Conservation (phyloP, 2,888 invertebrate genomes). For the Zaprionus obscuricornis region DNA sequence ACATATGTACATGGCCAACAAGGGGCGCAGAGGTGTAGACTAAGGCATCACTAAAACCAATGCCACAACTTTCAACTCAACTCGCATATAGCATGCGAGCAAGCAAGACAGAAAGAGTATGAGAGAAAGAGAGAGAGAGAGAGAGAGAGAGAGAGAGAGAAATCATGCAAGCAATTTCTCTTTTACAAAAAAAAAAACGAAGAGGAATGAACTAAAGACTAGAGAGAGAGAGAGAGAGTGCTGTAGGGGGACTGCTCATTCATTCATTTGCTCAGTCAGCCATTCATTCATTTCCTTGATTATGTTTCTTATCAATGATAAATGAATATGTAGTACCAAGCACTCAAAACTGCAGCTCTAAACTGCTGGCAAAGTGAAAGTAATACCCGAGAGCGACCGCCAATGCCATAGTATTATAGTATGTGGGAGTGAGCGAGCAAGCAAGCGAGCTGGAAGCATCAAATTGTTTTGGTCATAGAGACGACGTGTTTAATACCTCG, state of each 20-base stretch:
- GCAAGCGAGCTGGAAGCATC: too few species aligned
- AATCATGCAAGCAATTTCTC: conserved; percentile 7
- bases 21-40: too few species aligned
- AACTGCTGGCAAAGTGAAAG: conserved; percentile 70
- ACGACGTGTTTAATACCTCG: too few species aligned
- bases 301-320: conserved; percentile 76
- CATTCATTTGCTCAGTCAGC: conserved; percentile 75
- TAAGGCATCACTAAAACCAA: too few species aligned
- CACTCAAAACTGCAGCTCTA: conserved; percentile 59
- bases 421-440: too few species aligned
- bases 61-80: too few species aligned
- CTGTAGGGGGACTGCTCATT: conserved; percentile 49
- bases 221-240: conserved; percentile 13
- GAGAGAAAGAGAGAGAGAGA: neutral
- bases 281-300: conserved; percentile 77
- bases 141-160: neutral
- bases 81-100: too few species aligned
- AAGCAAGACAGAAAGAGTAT: too few species aligned
- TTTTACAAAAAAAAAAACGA: neutral
- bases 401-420: too few species aligned
- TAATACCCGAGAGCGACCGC: conserved; percentile 45
- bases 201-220: neutral
- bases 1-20: conserved; percentile 35
- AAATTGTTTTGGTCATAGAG: too few species aligned
- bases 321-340: conserved; percentile 72